phyloP scores from a whole-genome alignment of 2,797 vertebrate species.

The Sternarchorhynchus goeldii region DNA sequence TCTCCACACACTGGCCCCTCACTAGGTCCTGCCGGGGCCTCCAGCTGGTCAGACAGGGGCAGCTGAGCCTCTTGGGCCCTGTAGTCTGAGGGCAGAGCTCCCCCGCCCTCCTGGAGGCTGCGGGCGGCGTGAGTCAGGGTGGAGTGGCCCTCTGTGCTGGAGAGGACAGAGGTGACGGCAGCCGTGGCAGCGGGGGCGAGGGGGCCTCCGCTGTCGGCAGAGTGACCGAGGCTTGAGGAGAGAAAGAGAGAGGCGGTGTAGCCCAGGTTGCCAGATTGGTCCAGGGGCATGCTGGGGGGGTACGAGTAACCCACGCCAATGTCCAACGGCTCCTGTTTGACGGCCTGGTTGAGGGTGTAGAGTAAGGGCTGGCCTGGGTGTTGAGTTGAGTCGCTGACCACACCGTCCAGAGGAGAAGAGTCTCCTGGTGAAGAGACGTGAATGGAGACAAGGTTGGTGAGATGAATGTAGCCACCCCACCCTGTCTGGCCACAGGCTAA shows the following conservation, averaged over 20 bases:
- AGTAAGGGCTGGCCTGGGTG: slow-evolving; percentile 53
- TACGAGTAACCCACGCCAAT: slow-evolving; percentile 78
- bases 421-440: slow-evolving; percentile 37
- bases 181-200: slow-evolving; percentile 80
- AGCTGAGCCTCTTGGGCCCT: slow-evolving; percentile 73
- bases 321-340: slow-evolving; percentile 96
- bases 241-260: slow-evolving; percentile 81
- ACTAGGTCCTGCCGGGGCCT: slow-evolving; percentile 34
- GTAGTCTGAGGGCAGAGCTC: slow-evolving; percentile 81
- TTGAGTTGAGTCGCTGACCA: slow-evolving; percentile 55
- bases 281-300: slow-evolving; percentile 85
- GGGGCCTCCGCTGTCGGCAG: slow-evolving; percentile 76
- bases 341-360: slow-evolving; percentile 66
- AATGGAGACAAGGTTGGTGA: slow-evolving; percentile 29
- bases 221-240: slow-evolving; percentile 75
- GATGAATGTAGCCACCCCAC: slow-evolving; percentile 8
- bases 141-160: slow-evolving; percentile 78
- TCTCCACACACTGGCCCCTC: slow-evolving; percentile 83
- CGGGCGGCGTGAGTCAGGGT: slow-evolving; percentile 77
- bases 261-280: slow-evolving; percentile 84
- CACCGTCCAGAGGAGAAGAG: slow-evolving; percentile 52
- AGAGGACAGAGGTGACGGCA: slow-evolving; percentile 85
- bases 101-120: slow-evolving; percentile 43
- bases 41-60: slow-evolving; percentile 54
- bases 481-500: slow-evolving; percentile 43